Evolutionary conservation across 2,113 vertebrate species (phyloP).

Genomic region (Thunnus thynnus): DNA sequence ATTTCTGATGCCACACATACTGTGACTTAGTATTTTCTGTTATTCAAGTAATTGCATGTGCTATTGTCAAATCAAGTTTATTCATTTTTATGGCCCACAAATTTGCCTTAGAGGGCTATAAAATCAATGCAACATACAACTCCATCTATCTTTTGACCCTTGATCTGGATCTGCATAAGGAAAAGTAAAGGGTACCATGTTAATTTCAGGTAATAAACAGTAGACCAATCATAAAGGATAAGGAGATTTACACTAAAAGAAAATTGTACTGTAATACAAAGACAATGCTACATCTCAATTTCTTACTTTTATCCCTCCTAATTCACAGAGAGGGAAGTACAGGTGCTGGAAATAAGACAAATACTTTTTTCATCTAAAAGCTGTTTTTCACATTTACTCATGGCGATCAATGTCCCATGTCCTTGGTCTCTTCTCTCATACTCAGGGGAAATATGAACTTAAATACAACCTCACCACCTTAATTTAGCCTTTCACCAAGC

Average conservation of each 20-base stretch:
- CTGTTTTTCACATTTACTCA: slow-evolving; percentile 79
- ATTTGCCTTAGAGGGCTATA: not conserved
- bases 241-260: not conserved
- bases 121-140: not conserved
- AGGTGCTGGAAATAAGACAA: slow-evolving; percentile 61
- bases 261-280: not conserved
- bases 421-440: slow-evolving; percentile 67
- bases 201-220: not conserved
- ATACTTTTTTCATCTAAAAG: slow-evolving; percentile 73
- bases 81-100: not conserved
- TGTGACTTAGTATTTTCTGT: slow-evolving; percentile 9
- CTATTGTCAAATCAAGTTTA: slow-evolving; percentile 10
- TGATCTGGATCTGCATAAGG: too few species aligned
- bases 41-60: not conserved
- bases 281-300: not conserved
- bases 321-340: slow-evolving; percentile 10
- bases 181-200: not conserved
- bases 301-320: slow-evolving; percentile 15
- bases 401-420: slow-evolving; percentile 79
- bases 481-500: slow-evolving; percentile 75
- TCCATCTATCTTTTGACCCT: not conserved
- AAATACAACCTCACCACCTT: slow-evolving; percentile 76
- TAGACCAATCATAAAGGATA: not conserved
- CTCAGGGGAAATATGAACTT: slow-evolving; percentile 83
- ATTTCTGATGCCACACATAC: not conserved